These are phyloP conservation scores for Trilocha varians DNA, from an alignment of 2,888 invertebrate genomes.

Conservation along the genomic window DNA sequence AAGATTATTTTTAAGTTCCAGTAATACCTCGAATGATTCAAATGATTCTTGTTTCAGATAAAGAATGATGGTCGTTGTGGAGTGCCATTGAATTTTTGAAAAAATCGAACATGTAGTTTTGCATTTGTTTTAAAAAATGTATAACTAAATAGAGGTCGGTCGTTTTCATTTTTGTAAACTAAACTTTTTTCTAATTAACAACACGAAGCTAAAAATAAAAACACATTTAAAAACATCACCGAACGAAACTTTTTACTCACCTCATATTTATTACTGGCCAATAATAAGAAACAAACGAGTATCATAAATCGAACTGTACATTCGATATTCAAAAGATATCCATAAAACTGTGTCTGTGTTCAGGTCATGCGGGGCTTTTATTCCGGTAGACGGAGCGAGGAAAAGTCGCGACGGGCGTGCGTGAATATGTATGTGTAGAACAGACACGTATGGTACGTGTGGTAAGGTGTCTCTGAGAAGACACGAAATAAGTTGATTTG, in stretches of 20 bases:
- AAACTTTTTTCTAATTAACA: too few species aligned
- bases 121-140: too few species aligned
- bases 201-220: too few species aligned
- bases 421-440: slow-evolving; percentile 18
- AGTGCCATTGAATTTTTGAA: too few species aligned
- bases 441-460: not conserved
- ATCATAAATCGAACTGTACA: slow-evolving; percentile 10
- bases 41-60: too few species aligned
- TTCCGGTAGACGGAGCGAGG: slow-evolving; percentile 51
- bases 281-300: slow-evolving; percentile 27
- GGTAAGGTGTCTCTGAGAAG: slow-evolving; percentile 9
- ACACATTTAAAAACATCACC: too few species aligned
- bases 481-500: not conserved
- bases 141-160: too few species aligned
- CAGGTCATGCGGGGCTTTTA: slow-evolving; percentile 49
- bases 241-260: slow-evolving; percentile 11
- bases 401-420: slow-evolving; percentile 31
- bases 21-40: too few species aligned
- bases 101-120: too few species aligned
- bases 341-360: slow-evolving; percentile 31
- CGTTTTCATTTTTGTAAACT: too few species aligned
- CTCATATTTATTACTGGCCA: not conserved
- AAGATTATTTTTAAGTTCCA: too few species aligned
- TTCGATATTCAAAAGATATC: slow-evolving; percentile 29
- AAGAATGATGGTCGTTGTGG: too few species aligned